Conservation (phyloP, 2,888 invertebrate species). For the Macrosiphum euphorbiae region DNA sequence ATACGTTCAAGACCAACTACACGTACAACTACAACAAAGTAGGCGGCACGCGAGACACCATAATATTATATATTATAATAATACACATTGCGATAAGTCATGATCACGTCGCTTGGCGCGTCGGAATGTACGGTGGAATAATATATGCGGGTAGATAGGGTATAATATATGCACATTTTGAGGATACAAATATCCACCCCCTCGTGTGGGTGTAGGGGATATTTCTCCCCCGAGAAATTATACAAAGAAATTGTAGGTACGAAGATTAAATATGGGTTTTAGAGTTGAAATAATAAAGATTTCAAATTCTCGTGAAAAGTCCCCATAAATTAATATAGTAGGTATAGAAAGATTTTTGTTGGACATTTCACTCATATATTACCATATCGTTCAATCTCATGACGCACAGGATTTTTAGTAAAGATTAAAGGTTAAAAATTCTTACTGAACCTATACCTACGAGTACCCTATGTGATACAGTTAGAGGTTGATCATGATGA, state of each 20-base stretch:
- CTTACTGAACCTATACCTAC: not conserved
- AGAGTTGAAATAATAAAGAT: not conserved
- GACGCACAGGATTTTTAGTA: not conserved
- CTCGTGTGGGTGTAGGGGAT: not conserved
- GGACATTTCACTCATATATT: not conserved
- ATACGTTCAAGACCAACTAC: conserved; percentile 13
- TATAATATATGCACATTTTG: not conserved
- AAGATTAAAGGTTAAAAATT: not conserved
- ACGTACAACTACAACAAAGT: conserved; percentile 51
- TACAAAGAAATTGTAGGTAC: too few relatives aligned
- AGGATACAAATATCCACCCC: not conserved
- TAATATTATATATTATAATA: not conserved
- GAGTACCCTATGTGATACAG: not conserved
- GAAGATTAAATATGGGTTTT: not conserved
- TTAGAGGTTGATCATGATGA: not conserved
- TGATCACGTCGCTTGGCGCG: not conserved
- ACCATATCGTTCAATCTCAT: not conserved
- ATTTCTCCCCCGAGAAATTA: not conserved
- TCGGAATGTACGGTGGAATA: not conserved
- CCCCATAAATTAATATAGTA: not conserved
- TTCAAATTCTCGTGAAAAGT: not conserved
- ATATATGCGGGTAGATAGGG: not conserved
- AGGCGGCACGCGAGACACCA: not conserved
- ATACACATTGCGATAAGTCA: conserved; percentile 7
- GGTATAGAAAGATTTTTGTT: not conserved